Percentiles rank a stretch among this genome's conserved stretches.
phyloP scores from a whole-genome alignment of 2,888 invertebrate genomes.

The Microctonus hyperodae region DNA sequence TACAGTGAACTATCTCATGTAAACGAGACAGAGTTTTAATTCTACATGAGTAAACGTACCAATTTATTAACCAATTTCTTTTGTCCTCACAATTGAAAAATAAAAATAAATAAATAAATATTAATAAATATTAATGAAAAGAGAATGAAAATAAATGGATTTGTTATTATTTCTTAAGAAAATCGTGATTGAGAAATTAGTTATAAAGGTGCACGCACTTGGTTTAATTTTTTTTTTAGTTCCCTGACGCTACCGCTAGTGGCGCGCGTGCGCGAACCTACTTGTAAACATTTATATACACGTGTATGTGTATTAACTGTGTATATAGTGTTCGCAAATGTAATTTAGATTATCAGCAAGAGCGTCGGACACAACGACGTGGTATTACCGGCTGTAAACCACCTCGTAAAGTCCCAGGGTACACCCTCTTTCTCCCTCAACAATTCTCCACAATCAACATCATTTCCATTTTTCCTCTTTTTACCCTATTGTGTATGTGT shows the following conservation, averaged over 20 bases:
- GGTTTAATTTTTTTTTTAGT: neutral
- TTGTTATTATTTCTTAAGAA: neutral
- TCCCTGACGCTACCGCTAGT: neutral
- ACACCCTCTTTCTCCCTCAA: neutral
- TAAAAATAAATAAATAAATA: neutral
- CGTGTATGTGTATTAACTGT: neutral
- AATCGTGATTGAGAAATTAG: neutral
- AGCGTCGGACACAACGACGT: constrained; percentile 32
- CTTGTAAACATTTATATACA: constrained; percentile 1
- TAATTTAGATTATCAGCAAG: constrained; percentile 43
- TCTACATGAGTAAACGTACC: neutral
- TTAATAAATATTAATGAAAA: neutral
- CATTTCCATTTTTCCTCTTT: neutral
- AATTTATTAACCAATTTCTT: too few species aligned
- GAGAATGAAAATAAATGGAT: neutral
- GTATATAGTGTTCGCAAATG: constrained; percentile 31
- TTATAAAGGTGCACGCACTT: neutral
- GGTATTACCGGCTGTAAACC: constrained; percentile 35
- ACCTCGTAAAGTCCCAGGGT: constrained; percentile 29
- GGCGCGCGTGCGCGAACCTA: neutral
- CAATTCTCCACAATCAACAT: constrained; percentile 5
- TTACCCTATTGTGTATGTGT: neutral
- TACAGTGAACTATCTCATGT: constrained; percentile 8
- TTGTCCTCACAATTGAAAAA: too few species aligned
- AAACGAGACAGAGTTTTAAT: neutral